A percentile compares a stretch with the other conserved stretches of the same genome.
Evolutionary conservation across 2,113 vertebrate species (phyloP).

Genomic region (Oxyura jamaicensis): DNA sequence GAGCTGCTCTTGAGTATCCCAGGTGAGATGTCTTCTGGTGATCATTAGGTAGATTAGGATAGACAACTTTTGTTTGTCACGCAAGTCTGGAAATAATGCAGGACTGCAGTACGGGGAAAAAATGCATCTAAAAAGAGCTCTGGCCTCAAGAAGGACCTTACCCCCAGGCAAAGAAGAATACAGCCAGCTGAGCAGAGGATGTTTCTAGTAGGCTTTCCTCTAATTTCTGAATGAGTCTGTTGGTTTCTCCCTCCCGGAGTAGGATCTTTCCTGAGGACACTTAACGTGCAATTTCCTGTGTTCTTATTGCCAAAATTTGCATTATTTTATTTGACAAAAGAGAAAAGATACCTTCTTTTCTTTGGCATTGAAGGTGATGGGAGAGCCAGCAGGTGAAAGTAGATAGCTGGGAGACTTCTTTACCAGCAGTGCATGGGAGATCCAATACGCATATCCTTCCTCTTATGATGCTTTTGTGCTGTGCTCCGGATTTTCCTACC

Average conservation of each 20-base stretch:
- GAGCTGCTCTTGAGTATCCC: not conserved
- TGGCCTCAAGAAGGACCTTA: not conserved
- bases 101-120: not conserved
- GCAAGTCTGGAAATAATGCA: not conserved
- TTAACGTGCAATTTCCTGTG: not conserved
- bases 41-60: not conserved
- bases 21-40: not conserved
- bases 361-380: not conserved
- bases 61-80: not conserved
- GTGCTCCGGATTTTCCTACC: slow-evolving; percentile 1
- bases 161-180: not conserved
- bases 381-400: not conserved
- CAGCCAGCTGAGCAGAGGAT: not conserved
- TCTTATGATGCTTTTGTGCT: not conserved
- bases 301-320: not conserved
- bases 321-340: not conserved
- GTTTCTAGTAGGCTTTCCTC: not conserved
- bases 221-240: not conserved
- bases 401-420: not conserved
- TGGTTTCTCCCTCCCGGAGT: not conserved
- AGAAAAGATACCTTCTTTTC: not conserved
- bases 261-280: not conserved
- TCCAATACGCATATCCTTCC: not conserved
- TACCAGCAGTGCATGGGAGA: not conserved
- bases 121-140: not conserved